Base-by-base conservation (phyloP, 92 coral and sea anemone species). In the Palythoa grandiflora region DNA sequence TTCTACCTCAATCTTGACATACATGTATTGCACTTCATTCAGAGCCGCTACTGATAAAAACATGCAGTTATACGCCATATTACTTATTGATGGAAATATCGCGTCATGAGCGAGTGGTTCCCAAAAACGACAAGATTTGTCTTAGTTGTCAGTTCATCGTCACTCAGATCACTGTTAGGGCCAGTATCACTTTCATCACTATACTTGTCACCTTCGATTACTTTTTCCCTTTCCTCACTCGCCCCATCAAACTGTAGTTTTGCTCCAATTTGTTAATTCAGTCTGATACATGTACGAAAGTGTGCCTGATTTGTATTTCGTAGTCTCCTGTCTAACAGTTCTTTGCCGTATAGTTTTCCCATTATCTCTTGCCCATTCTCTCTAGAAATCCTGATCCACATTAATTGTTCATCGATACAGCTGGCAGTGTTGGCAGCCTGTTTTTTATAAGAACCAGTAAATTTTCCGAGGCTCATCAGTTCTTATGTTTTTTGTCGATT, bases 301-400 rank as follows among this genome's bases (percentile, higher is more conserved):
- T 21, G 92, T 89, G 10, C 92, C 85, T 51, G 92, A 88, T 83
- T 89, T 89, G 86, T 76, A 89, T 68, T 84, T 89, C 52, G 92
- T 89, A 35, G 92, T 89, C 83, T 85, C 92, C 12, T 84, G 89
- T 72, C 89, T 21, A 40, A 85, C 92, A 76, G 92, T 85, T 15
- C 87, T 85, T 37, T 90, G 87, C 28, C 28, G 28, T 12, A 90
- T 87, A 80, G 54, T 38, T 59, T 90, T 89, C 19, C 83, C 77
- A 65, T 85, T 77, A 14, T 90, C 71, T 11, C 83, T 57, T 3
- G 87, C 92, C 92, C 92, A 90, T 78, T 85, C 87, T 79, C 83
- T 85, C 89, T n/a, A n/a, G 83, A 6, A 19, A 17, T 84, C 89
- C 68, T 89, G 83, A 80, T 73, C 17, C 88, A 52, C 75, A 59